These are phyloP conservation scores for Vidua macroura DNA, from an alignment of 2,113 vertebrate species.

Conservation along the genomic window DNA sequence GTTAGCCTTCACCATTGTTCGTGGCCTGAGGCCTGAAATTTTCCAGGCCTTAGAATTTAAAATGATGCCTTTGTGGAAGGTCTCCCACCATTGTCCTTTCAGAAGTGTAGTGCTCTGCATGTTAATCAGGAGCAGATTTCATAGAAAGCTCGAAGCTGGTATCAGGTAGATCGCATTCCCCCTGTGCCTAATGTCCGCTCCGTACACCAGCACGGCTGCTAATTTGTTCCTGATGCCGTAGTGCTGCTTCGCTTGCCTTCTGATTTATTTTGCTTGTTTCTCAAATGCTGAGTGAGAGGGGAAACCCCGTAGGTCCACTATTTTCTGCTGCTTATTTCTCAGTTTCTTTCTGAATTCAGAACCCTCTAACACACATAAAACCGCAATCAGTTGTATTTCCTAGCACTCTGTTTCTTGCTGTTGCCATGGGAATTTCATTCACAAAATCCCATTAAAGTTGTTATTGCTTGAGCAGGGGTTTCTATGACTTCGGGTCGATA, in stretches of 20 bases:
- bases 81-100: slow-evolving; percentile 60
- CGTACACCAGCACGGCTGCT: not conserved
- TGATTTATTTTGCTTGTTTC: not conserved
- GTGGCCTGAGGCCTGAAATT: slow-evolving; percentile 39
- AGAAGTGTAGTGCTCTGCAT: slow-evolving; percentile 27
- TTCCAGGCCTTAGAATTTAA: slow-evolving; percentile 40
- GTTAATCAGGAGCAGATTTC: slow-evolving; percentile 57
- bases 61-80: slow-evolving; percentile 54
- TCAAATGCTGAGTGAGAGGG: not conserved
- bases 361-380: not conserved
- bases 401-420: not conserved
- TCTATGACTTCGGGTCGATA: not conserved
- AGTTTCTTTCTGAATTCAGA: not conserved
- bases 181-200: not conserved
- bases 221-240: slow-evolving; percentile 4
- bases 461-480: not conserved
- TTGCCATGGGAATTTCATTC: slow-evolving; percentile 58
- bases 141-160: not conserved
- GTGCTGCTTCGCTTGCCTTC: not conserved
- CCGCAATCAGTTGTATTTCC: not conserved
- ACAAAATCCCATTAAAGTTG: slow-evolving; percentile 7
- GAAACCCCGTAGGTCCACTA: not conserved
- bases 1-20: not conserved
- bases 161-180: slow-evolving; percentile 36
- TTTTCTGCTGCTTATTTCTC: not conserved